phyloP scores from a whole-genome alignment of 1,140 invertebrate genomes.

The Ceratosolen solmsi region DNA sequence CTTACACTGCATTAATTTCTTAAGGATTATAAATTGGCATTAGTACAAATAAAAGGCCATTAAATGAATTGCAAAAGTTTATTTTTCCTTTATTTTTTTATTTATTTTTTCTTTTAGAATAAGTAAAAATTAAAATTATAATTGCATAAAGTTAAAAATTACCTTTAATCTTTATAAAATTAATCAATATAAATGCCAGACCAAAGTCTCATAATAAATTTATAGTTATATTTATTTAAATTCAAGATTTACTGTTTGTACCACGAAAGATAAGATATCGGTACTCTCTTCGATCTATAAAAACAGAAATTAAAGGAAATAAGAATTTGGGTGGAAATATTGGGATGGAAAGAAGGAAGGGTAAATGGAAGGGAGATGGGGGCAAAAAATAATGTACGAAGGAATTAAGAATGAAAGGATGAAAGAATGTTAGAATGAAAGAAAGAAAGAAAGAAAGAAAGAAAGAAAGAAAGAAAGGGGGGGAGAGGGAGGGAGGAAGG shows the following conservation, averaged over 20 bases:
- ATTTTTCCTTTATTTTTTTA: too few species aligned
- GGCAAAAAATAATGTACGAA: too few species aligned
- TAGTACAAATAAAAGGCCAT: slow-evolving; percentile 1
- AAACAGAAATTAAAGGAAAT: slow-evolving; percentile 53
- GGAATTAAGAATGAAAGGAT: too few species aligned
- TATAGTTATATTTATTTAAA: slow-evolving; percentile 69
- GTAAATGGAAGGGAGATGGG: too few species aligned
- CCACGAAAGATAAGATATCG: slow-evolving; percentile 90
- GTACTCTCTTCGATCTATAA: slow-evolving; percentile 91
- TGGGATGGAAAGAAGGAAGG: neutral
- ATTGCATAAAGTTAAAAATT: slow-evolving; percentile 34
- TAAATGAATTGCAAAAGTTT: slow-evolving; percentile 11
- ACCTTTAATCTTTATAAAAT: slow-evolving; percentile 37
- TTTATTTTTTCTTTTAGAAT: too few species aligned
- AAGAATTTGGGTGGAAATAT: neutral
- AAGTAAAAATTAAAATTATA: slow-evolving; percentile 22
- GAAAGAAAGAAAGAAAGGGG: neutral
- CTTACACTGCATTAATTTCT: neutral
- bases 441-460: slow-evolving; percentile 36
- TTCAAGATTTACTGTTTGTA: slow-evolving; percentile 82
- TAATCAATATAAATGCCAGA: slow-evolving; percentile 31
- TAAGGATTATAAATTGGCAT: neutral
- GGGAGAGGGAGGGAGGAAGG: too few species aligned
- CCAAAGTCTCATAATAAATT: slow-evolving; percentile 10
- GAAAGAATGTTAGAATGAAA: too few species aligned